A percentile compares a stretch with the other conserved stretches of the same genome.
These are phyloP conservation scores for Vicugna pacos DNA, from an alignment of 2,113 vertebrate genomes.

Conservation along the genomic window DNA sequence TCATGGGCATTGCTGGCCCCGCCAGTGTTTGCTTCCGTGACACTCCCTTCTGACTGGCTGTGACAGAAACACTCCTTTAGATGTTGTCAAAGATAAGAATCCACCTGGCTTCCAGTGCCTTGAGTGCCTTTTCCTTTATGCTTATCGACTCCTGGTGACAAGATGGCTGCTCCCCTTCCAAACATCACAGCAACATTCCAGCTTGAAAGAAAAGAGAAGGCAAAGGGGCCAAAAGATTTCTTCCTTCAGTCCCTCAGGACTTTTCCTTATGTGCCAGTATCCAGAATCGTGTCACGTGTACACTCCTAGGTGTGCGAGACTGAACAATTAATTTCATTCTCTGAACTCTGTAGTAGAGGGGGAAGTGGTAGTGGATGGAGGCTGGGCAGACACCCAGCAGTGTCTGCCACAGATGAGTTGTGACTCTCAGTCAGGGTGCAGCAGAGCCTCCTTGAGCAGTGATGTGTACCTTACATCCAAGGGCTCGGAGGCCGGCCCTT, in stretches of 20 bases:
- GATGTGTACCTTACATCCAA: no score
- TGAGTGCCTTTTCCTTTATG: neutral
- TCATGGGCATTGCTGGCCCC: neutral
- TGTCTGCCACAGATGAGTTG: neutral
- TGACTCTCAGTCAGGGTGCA: neutral
- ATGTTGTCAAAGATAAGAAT: neutral
- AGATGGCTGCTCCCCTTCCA: neutral
- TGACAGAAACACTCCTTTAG: neutral
- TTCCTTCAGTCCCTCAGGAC: neutral
- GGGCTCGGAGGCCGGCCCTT: neutral
- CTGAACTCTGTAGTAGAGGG: neutral
- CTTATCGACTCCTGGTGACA: neutral
- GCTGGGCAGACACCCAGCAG: neutral
- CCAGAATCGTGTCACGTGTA: accelerated
- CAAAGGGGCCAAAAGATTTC: neutral
- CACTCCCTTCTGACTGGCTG: neutral
- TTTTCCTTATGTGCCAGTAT: neutral
- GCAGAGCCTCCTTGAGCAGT: neutral
- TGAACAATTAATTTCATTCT: neutral
- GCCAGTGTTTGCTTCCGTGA: neutral
- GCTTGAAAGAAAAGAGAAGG: neutral
- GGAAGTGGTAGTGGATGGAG: neutral
- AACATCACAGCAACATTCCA: neutral
- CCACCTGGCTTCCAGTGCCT: neutral
- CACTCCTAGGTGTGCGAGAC: neutral